Conservation (phyloP, 2,113 vertebrate genomes). For the Cervus canadensis region DNA sequence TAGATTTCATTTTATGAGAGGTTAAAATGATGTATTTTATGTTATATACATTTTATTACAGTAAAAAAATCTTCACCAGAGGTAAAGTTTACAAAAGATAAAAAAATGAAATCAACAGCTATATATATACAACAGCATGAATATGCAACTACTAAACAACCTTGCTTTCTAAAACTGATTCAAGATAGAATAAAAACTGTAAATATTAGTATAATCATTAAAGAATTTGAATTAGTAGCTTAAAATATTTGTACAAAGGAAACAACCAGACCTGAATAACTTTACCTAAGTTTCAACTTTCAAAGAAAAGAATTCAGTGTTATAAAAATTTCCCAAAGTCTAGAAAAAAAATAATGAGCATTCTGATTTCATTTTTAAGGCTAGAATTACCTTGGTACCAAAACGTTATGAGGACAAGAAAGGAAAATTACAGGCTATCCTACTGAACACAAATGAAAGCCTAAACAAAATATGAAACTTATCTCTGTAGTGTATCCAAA, state of each 20-base stretch:
- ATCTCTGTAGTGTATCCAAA: background rate
- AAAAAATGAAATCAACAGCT: background rate
- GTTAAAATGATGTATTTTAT: background rate
- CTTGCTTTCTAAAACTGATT: background rate
- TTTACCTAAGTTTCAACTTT: background rate
- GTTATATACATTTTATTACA: background rate
- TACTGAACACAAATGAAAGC: background rate
- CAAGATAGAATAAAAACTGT: background rate
- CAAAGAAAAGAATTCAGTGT: background rate
- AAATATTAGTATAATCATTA: background rate
- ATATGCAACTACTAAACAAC: background rate
- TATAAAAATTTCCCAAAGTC: background rate
- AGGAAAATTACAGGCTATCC: background rate
- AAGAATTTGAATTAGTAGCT: background rate
- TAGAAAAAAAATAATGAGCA: background rate
- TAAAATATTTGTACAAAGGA: background rate
- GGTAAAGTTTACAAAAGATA: background rate
- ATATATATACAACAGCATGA: background rate
- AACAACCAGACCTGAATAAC: background rate
- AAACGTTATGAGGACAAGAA: background rate
- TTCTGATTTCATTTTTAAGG: background rate
- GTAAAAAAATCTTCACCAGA: background rate
- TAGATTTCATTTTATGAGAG: background rate
- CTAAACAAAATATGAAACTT: background rate
- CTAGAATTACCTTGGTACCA: background rate